Conservation (phyloP, 2,113 vertebrate genomes). For the Amphiprion ocellaris region DNA sequence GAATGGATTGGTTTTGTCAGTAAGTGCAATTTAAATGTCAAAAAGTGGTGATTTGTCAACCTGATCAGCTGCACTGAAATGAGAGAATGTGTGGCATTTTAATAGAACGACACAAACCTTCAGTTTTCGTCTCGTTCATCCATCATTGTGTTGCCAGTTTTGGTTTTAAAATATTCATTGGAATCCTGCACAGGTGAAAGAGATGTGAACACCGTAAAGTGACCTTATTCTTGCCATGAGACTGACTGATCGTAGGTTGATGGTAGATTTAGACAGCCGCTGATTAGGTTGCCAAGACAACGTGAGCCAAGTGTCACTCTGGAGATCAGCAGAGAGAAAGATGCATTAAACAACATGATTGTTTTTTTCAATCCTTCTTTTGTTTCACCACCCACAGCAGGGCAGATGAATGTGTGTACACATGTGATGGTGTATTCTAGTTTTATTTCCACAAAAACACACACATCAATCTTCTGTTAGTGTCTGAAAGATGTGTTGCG, state of each 20-base stretch:
- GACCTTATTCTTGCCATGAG: background rate
- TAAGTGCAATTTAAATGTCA: slow-evolving; percentile 1
- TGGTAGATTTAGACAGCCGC: slow-evolving; percentile 13
- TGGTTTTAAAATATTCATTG: slow-evolving; percentile 12
- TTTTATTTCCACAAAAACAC: background rate
- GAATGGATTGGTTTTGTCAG: background rate
- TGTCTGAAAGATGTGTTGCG: background rate
- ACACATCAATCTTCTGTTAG: background rate
- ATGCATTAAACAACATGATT: background rate
- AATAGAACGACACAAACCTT: slow-evolving; percentile 15
- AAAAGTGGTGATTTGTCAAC: background rate
- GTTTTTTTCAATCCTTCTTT: background rate
- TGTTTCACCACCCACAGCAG: background rate
- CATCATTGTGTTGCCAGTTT: slow-evolving; percentile 2
- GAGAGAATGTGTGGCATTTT: background rate
- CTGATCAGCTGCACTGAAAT: background rate
- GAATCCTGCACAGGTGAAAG: background rate
- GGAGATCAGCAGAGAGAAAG: slow-evolving; percentile 12
- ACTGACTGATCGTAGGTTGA: slow-evolving; percentile 26
- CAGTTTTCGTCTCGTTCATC: background rate
- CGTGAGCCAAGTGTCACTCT: slow-evolving; percentile 24
- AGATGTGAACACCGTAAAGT: background rate
- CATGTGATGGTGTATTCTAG: background rate
- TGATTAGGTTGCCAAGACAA: slow-evolving; percentile 48
- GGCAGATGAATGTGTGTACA: background rate